Base-by-base conservation (phyloP, 2,797 vertebrate species). In the Smutsia gigantea region DNA sequence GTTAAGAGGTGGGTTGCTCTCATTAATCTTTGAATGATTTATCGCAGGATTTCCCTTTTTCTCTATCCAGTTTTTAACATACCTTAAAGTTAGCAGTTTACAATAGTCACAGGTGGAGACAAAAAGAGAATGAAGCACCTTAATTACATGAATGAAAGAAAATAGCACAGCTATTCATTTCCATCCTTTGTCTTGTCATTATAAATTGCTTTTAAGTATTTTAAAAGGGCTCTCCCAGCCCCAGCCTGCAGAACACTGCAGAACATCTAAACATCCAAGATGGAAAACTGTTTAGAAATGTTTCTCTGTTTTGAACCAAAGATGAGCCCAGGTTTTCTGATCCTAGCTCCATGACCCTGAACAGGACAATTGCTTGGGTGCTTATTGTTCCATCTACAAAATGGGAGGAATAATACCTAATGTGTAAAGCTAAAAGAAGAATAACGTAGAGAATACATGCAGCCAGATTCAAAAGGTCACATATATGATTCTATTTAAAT, bases 11-110 rank as follows among this genome's bases (percentile, higher is more conserved):
- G 53, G 5, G 10, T 51, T 69, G 14, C 4, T 49, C 23, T n/a
- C 23, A 39, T 78, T 82, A 72, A 21, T 49, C 63, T 83, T 79
- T 55, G 78, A 77, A 84, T 49, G 61, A 86, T 25, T 57, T 63
- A 93, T 68, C 71, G 81, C 83, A 94, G 49, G 78, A 68, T 89
- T 85, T 91, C 61, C 66, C 25, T 23, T 57, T 87, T 68, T 74
- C 59, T 93, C 37, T 88, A 29, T 37, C n/a, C 18, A 8, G 15
- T 31, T 21, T 92, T 85, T 88, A 79, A 87, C 63, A 57, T 25
- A 68, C 14, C 27, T 71, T n/a, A 42, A 59, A 75, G 23, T 69
- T 37, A 92, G 37, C 74, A 85, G 27, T 63, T 64, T 39, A 79
- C 53, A 79, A 63, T 0, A 75, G 84, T 49, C 29, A 37, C 13